A percentile compares a stretch with the other conserved stretches of the same genome.
phyloP scores from a whole-genome alignment of 2,888 invertebrate species.

The Hirtodrosophila histrioides region DNA sequence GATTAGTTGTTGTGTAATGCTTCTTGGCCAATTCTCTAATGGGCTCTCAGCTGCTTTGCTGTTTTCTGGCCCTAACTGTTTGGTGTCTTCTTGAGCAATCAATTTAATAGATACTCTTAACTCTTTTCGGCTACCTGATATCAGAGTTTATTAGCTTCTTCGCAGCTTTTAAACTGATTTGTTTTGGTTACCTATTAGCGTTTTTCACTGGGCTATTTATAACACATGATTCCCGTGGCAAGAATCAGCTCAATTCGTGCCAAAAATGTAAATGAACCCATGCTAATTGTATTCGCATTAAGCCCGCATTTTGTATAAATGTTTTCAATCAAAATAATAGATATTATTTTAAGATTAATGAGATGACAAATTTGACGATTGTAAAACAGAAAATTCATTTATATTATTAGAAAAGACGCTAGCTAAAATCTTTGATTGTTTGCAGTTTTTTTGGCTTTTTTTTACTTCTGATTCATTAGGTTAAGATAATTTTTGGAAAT shows the following conservation, averaged over 20 bases:
- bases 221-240: background rate
- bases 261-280: too few species aligned
- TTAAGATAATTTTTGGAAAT: too few species aligned
- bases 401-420: too few species aligned
- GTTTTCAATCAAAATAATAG: too few species aligned
- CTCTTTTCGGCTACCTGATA: background rate
- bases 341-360: too few species aligned
- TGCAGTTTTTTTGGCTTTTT: too few species aligned
- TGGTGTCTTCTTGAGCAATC: conserved; percentile 2
- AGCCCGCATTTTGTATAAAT: too few species aligned
- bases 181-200: conserved; percentile 15
- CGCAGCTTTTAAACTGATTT: background rate
- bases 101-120: conserved; percentile 12
- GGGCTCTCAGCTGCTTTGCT: conserved; percentile 28
- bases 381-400: too few species aligned
- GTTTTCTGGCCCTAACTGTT: conserved; percentile 34
- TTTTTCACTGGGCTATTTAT: conserved; percentile 11
- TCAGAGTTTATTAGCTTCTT: conserved; percentile 19
- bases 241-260: background rate
- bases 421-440: too few species aligned
- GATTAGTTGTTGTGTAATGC: conserved; percentile 43
- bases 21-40: conserved; percentile 43
- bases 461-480: too few species aligned
- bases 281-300: too few species aligned
- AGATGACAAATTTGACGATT: too few species aligned